Base-by-base conservation (phyloP, 2,797 vertebrate genomes). In the Acipenser oxyrinchus region DNA sequence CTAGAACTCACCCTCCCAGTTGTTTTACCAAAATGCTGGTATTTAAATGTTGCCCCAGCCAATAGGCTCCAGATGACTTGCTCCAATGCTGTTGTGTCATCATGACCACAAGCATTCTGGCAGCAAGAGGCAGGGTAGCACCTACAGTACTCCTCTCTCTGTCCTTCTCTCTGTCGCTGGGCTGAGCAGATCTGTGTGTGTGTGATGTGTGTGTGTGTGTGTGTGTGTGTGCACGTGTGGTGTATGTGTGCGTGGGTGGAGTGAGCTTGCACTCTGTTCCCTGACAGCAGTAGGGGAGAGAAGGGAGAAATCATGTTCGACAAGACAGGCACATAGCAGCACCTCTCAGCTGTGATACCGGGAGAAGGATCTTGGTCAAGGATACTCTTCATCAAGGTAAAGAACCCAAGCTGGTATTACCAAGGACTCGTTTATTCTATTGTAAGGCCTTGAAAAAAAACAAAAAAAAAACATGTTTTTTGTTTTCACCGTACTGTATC, bases 321-420 rank as follows among this genome's bases (percentile, higher is more conserved):
- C 53, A 51, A 67, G 64, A 8, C 66, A 18, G 68, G 60, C 69
- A n/a, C 63, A 11, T 62, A 60, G 71, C 70, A 67, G 50, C 66
- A 58, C 61, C 62, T 65, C 69, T 67, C 66, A 64, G 69, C 69
- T 60, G 70, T 57, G 63, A 57, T 50, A 67, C 61, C 55, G 64
- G 66, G 52, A 51, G 64, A 81, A 80, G 72, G 84, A 57, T 65
- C 70, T 48, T 50, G 49, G 57, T 59, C 62, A 65, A 57, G 66
- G 63, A 71, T 65, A 68, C 70, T 62, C 74, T 69, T 75, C 13
- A 73, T 73, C 76, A 80, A 88, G 84, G 83, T 84, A 87, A 87
- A 71, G 15, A 15, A 53, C 23, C 48, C 9, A 23, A n/a, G 51
- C 23, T 53, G 49, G 50, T 53, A 50, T 50, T 51, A 55, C 23